Conservation (phyloP, 2,888 invertebrate species). For the Synanthedon myopaeformis region DNA sequence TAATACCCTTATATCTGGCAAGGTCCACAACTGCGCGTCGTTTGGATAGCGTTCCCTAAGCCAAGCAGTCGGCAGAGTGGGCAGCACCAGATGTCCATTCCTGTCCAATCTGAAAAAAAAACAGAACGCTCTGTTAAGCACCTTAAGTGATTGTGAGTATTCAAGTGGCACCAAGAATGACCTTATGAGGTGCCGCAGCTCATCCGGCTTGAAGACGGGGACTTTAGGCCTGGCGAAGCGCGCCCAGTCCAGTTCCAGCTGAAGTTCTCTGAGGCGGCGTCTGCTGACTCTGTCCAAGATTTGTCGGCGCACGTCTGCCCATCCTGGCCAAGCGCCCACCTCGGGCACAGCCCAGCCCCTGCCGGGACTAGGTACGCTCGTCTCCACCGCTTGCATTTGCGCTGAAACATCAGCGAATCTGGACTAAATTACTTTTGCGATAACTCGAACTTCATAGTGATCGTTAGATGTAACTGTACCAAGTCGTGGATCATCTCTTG, state of each 20-base stretch:
- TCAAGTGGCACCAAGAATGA: not conserved
- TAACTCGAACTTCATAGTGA: too few relatives aligned
- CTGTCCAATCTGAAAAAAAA: not conserved
- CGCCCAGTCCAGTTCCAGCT: constrained; percentile 3
- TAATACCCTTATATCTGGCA: not conserved
- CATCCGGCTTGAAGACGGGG: constrained; percentile 15
- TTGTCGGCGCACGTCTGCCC: constrained; percentile 12
- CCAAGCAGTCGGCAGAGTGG: not conserved
- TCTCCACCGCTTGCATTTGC: too few relatives aligned
- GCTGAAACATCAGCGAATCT: too few relatives aligned
- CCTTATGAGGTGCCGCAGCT: constrained; percentile 17
- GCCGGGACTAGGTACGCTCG: not conserved
- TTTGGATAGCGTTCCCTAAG: not conserved
- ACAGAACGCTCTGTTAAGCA: not conserved
- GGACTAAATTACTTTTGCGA: too few relatives aligned
- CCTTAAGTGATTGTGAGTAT: too few relatives aligned
- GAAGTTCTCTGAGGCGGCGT: constrained; percentile 13
- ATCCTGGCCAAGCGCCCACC: constrained; percentile 5
- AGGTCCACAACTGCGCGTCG: not conserved
- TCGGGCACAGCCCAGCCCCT: not conserved
- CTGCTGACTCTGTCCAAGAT: not conserved
- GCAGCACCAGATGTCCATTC: not conserved
- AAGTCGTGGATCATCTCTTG: too few relatives aligned
- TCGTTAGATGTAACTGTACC: too few relatives aligned
- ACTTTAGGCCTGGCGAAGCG: constrained; percentile 13